A percentile compares a stretch with the other conserved stretches of the same genome.
Evolutionary conservation across 2,888 invertebrate species (phyloP).

Genomic region (Epinotia brunnichana): DNA sequence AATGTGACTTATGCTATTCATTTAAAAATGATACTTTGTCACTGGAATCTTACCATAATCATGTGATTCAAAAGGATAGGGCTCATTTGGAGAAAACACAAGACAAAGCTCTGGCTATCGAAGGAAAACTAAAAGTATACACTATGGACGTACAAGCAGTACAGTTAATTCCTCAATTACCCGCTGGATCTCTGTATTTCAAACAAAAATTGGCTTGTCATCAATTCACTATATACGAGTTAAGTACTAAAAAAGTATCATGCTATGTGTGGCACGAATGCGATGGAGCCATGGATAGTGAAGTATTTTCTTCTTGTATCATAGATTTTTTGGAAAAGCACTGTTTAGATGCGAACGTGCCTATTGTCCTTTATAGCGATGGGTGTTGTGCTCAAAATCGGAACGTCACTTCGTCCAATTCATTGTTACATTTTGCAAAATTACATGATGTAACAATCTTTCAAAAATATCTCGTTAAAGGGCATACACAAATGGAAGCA

Average conservation of each 20-base stretch:
- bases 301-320: slow-evolving; percentile 14
- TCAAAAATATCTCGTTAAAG: slow-evolving; percentile 42
- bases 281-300: slow-evolving; percentile 37
- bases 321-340: slow-evolving; percentile 21
- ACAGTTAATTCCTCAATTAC: slow-evolving; percentile 13
- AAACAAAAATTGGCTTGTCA: slow-evolving; percentile 21
- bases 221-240: slow-evolving; percentile 29
- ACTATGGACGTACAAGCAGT: slow-evolving; percentile 22
- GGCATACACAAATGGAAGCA: slow-evolving; percentile 44
- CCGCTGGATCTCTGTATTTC: slow-evolving; percentile 7
- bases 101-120: slow-evolving; percentile 23
- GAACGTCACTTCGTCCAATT: slow-evolving; percentile 41
- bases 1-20: slow-evolving; percentile 20
- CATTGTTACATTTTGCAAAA: slow-evolving; percentile 36
- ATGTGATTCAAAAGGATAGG: slow-evolving; percentile 23
- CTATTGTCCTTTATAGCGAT: slow-evolving; percentile 45
- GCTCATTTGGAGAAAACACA: slow-evolving; percentile 15
- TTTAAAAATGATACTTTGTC: slow-evolving; percentile 26
- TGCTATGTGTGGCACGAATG: slow-evolving; percentile 49
- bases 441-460: slow-evolving; percentile 24
- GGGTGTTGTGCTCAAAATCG: slow-evolving; percentile 41
- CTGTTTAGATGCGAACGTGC: slow-evolving; percentile 24
- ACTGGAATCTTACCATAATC: slow-evolving; percentile 2
- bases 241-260: slow-evolving; percentile 36
- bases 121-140: slow-evolving; percentile 5